Evolutionary conservation across 2,888 invertebrate genomes (phyloP).

Genomic region (Drosophila austrosaltans): DNA sequence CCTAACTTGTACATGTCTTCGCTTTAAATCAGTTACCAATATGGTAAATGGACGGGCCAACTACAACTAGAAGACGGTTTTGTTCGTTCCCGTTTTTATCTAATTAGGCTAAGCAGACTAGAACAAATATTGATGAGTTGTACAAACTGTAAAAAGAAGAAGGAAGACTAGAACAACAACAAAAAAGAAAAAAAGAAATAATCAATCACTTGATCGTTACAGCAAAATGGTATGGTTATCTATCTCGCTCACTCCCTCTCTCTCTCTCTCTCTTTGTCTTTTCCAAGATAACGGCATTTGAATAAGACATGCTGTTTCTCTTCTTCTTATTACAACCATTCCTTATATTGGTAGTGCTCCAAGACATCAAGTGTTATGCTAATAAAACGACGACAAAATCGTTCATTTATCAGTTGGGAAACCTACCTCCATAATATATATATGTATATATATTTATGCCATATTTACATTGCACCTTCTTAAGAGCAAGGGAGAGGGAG

Average conservation of each 20-base stretch:
- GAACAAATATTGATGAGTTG: conserved; percentile 11
- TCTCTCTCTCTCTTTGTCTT: conserved; percentile 32
- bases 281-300: conserved; percentile 69
- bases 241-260: conserved; percentile 38
- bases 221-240: conserved; percentile 67
- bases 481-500: not conserved
- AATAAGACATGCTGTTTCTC: conserved; percentile 71
- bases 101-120: conserved; percentile 78
- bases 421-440: conserved; percentile 24
- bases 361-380: conserved; percentile 78
- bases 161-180: conserved; percentile 70
- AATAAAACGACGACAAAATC: conserved; percentile 71
- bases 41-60: conserved; percentile 63
- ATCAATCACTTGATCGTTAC: conserved; percentile 76
- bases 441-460: conserved; percentile 38
- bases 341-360: conserved; percentile 26
- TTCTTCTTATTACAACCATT: conserved; percentile 38
- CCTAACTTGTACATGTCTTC: conserved; percentile 58
- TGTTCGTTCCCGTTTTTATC: conserved; percentile 63
- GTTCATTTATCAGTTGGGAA: conserved; percentile 60
- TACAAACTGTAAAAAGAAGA: not conserved
- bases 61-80: conserved; percentile 21
- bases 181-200: conserved; percentile 74
- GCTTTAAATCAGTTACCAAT: conserved; percentile 69
- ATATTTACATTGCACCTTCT: conserved; percentile 61